These are phyloP conservation scores for Galeopterus variegatus DNA, from an alignment of 2,113 vertebrate genomes.

Conservation along the genomic window DNA sequence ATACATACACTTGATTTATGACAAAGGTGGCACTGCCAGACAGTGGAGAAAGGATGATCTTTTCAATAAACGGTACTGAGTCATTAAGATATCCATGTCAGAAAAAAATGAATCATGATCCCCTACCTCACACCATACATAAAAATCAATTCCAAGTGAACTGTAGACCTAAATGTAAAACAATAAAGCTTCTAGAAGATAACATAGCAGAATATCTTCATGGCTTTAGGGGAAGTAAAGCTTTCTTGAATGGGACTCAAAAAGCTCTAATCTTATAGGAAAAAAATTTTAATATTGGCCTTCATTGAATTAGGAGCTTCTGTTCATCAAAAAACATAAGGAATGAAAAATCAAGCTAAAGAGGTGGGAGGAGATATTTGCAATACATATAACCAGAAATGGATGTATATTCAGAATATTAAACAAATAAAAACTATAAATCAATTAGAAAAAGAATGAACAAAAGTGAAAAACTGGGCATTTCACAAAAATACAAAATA, in stretches of 20 bases:
- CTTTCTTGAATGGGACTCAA: neutral
- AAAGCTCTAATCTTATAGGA: neutral
- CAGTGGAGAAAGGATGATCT: neutral
- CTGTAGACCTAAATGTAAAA: neutral
- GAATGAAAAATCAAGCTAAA: neutral
- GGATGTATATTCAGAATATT: neutral
- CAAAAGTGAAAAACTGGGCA: neutral
- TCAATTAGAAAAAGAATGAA: neutral
- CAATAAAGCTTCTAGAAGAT: neutral
- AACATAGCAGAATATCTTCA: neutral
- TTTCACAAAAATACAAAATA: neutral
- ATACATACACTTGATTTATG: neutral
- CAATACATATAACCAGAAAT: neutral
- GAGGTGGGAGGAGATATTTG: neutral
- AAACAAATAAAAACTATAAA: neutral
- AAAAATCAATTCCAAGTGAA: neutral
- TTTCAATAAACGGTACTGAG: neutral
- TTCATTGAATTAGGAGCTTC: neutral
- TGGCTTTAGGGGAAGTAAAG: neutral
- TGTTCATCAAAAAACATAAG: neutral
- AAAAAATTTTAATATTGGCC: neutral
- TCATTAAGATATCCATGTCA: neutral
- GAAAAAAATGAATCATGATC: neutral
- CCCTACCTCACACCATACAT: neutral
- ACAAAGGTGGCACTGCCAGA: neutral